Conservation (phyloP, 1,140 invertebrate genomes). For the Zaprionus vittiger region DNA sequence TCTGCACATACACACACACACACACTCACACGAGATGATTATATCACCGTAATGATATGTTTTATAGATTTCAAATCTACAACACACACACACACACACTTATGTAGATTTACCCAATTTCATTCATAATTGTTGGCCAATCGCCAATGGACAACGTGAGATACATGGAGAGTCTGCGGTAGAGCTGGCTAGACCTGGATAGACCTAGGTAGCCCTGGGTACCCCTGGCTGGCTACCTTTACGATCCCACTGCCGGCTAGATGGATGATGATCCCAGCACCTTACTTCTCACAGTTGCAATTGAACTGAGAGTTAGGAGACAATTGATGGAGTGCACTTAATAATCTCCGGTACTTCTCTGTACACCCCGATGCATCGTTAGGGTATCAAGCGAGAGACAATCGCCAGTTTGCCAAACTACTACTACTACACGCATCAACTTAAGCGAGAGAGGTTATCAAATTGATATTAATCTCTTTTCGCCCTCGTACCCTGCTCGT, state of each 20-base stretch:
- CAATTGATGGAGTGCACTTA: background rate
- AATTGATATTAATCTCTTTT: constrained; percentile 38
- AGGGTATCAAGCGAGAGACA: background rate
- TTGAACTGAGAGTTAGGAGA: background rate
- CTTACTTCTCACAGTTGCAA: constrained; percentile 3
- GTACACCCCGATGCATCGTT: background rate
- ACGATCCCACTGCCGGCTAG: background rate
- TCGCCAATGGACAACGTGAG: constrained; percentile 18
- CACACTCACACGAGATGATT: constrained; percentile 10
- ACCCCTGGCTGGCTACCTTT: background rate
- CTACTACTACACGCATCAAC: constrained; percentile 1
- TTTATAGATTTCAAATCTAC: constrained; percentile 37
- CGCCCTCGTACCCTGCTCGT: background rate
- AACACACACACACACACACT: constrained; percentile 15
- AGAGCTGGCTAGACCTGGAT: background rate
- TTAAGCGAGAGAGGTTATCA: constrained; percentile 18
- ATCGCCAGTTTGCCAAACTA: background rate
- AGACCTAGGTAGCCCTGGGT: background rate
- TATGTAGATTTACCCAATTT: constrained; percentile 43
- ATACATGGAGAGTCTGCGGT: background rate
- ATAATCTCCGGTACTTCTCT: background rate
- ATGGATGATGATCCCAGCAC: background rate
- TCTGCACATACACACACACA: constrained; percentile 5
- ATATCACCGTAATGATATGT: constrained; percentile 33
- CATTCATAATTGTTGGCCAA: constrained; percentile 49